Evolutionary conservation across 2,888 invertebrate species (phyloP).

Genomic region (Trachelus iudaicus): DNA sequence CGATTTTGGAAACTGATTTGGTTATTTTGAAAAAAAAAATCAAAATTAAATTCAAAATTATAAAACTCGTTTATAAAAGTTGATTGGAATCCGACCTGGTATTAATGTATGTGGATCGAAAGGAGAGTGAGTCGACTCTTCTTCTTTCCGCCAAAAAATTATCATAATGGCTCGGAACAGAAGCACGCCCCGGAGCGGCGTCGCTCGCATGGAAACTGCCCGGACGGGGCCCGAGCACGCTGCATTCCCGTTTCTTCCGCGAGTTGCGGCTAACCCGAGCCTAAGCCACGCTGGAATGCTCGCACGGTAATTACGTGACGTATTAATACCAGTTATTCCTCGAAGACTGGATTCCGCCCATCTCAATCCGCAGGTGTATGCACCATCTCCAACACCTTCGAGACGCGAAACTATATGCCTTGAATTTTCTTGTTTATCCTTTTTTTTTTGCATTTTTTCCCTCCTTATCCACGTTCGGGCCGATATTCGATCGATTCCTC

Average conservation of each 20-base stretch:
- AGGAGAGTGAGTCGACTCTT: neutral
- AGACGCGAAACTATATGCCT: neutral
- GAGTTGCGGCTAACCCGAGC: slow-evolving; percentile 18
- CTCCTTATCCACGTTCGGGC: neutral
- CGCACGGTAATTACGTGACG: slow-evolving; percentile 60
- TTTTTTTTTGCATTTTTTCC: neutral
- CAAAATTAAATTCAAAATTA: too few species aligned
- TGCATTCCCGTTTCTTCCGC: slow-evolving; percentile 32
- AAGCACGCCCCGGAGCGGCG: slow-evolving; percentile 58
- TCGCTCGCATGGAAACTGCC: slow-evolving; percentile 24
- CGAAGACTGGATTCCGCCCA: slow-evolving; percentile 50
- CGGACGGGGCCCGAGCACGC: slow-evolving; percentile 12
- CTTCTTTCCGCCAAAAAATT: slow-evolving; percentile 60
- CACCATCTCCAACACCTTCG: slow-evolving; percentile 40
- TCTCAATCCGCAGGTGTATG: slow-evolving; percentile 56
- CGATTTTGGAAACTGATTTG: neutral
- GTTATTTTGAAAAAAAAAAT: neutral
- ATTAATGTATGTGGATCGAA: neutral
- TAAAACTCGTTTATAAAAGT: neutral
- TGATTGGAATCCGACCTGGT: neutral
- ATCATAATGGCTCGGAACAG: slow-evolving; percentile 63
- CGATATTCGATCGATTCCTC: neutral
- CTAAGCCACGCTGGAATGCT: slow-evolving; percentile 9
- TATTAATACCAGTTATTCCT: slow-evolving; percentile 63
- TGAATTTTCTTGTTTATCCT: neutral